A percentile compares a stretch with the other conserved stretches of the same genome.
These are phyloP conservation scores for Horisme vitalbata DNA, from an alignment of 2,888 invertebrate genomes.

Conservation along the genomic window DNA sequence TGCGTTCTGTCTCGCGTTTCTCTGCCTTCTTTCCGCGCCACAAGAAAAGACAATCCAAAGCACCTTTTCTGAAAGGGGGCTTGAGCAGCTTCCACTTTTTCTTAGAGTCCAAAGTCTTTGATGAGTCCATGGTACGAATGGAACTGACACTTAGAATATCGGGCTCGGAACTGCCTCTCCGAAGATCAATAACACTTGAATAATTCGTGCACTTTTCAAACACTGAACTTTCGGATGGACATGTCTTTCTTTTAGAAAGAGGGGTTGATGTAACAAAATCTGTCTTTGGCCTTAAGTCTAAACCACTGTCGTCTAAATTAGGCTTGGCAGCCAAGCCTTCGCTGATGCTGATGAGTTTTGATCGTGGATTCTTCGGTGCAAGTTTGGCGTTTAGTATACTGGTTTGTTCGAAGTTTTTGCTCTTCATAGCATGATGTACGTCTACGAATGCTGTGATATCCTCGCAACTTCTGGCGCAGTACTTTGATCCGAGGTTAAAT, in stretches of 20 bases:
- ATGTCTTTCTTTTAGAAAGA: conserved; percentile 63
- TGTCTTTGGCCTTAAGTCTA: conserved; percentile 53
- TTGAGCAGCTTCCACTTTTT: conserved; percentile 68
- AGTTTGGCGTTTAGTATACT: conserved; percentile 69
- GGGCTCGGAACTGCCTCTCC: conserved; percentile 69
- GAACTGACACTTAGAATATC: conserved; percentile 62
- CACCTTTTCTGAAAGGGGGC: conserved; percentile 66
- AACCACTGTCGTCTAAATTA: conserved; percentile 60
- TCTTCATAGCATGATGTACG: conserved; percentile 60
- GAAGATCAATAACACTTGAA: conserved; percentile 57
- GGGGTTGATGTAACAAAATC: conserved; percentile 70
- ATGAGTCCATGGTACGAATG: conserved; percentile 46
- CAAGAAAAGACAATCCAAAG: conserved; percentile 69
- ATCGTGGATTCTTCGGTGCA: conserved; percentile 41
- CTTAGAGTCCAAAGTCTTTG: conserved; percentile 60
- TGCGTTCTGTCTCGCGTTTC: conserved; percentile 42
- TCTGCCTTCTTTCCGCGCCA: conserved; percentile 71
- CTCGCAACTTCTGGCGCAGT: conserved; percentile 71
- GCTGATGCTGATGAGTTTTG: conserved; percentile 60
- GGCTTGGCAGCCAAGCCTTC: conserved; percentile 54
- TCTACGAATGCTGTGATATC: conserved; percentile 71
- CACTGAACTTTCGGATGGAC: conserved; percentile 59
- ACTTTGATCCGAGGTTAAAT: conserved; percentile 57
- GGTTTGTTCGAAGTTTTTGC: conserved; percentile 67
- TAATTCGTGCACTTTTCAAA: conserved; percentile 66